Conservation (phyloP, 64 coral and sea anemone species). For the Pocillopora damicornis region DNA sequence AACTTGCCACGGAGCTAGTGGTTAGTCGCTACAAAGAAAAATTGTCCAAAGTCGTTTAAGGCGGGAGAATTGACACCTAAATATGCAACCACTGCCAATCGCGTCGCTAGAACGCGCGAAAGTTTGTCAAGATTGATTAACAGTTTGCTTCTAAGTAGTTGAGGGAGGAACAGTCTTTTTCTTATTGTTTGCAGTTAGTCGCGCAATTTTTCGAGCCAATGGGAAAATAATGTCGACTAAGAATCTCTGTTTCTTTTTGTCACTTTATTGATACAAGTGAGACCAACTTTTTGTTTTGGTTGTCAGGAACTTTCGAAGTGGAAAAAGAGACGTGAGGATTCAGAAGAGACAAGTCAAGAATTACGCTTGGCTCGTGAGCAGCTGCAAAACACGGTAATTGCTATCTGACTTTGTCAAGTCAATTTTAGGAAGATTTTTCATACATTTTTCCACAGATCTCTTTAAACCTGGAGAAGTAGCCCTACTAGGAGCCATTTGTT, state of each 20-base stretch:
- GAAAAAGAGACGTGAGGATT: constrained; percentile 64
- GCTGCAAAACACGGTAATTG: constrained; percentile 86
- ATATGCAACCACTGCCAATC: no score
- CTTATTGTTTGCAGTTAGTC: not conserved
- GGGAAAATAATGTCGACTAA: no score
- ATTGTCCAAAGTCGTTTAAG: no score
- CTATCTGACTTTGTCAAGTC: not conserved
- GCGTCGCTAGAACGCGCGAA: not conserved
- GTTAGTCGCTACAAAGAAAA: no score
- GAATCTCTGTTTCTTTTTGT: no score
- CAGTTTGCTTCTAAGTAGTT: not conserved
- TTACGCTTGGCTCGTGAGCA: constrained; percentile 85
- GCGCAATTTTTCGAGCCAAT: not conserved
- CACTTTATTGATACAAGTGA: not conserved
- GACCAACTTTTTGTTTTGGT: not conserved
- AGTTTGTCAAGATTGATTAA: not conserved
- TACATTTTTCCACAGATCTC: no score
- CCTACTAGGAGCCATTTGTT: no score
- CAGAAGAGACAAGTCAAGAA: constrained; percentile 83
- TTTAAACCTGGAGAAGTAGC: no score
- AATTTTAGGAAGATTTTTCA: no score
- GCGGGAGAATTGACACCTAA: no score
- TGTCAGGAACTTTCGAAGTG: constrained; percentile 77
- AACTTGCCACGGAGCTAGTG: no score
- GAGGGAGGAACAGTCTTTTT: not conserved